Conservation (phyloP, 2,113 vertebrate genomes). For the Otocyon megalotis region DNA sequence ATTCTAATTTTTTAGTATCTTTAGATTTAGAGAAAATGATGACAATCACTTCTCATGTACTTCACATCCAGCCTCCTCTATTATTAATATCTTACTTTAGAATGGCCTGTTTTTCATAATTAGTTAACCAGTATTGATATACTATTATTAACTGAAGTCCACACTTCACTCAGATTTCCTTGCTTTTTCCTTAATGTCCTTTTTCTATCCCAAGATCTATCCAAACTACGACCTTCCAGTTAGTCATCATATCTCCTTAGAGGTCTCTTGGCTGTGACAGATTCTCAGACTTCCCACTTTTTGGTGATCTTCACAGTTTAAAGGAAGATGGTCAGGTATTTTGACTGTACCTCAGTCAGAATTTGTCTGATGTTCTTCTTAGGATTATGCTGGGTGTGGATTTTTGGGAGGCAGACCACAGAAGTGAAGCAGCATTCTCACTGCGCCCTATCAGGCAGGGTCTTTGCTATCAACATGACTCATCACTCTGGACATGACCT, state of each 20-base stretch:
- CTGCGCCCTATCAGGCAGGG: background rate
- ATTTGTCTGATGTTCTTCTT: background rate
- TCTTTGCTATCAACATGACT: background rate
- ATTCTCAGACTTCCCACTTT: background rate
- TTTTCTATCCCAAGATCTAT: background rate
- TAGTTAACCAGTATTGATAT: background rate
- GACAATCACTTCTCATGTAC: background rate
- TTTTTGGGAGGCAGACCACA: background rate
- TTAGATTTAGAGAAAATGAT: background rate
- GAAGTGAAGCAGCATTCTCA: background rate
- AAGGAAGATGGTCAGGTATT: background rate
- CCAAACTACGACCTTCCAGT: background rate
- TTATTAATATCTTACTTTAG: background rate
- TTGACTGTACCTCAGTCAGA: background rate
- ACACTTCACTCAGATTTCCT: background rate
- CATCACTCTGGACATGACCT: background rate
- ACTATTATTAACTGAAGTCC: background rate
- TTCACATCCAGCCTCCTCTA: background rate
- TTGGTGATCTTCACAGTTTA: background rate
- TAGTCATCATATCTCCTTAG: background rate
- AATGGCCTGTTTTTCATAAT: background rate
- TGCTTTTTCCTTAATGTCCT: background rate
- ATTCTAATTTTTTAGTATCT: background rate
- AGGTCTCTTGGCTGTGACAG: background rate
- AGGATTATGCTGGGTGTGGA: background rate